A percentile compares a stretch with the other conserved stretches of the same genome.
These are phyloP conservation scores for Lepidurus apus DNA, from an alignment of 1,140 invertebrate genomes.

Conservation along the genomic window DNA sequence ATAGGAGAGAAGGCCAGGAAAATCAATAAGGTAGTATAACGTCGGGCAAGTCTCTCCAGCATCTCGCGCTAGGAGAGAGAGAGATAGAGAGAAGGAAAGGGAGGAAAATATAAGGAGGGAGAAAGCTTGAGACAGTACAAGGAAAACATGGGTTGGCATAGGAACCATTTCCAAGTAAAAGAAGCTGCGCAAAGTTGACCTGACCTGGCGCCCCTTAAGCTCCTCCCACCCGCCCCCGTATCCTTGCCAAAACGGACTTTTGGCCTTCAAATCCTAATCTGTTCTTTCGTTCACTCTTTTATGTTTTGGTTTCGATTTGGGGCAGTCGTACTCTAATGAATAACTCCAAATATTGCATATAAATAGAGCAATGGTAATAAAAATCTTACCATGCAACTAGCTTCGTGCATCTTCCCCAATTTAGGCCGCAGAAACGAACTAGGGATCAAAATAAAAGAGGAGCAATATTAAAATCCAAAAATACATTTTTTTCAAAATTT, in stretches of 20 bases:
- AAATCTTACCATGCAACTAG: conserved; percentile 84
- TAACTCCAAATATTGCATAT: no score
- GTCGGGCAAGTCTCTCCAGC: conserved; percentile 31
- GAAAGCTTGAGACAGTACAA: background rate
- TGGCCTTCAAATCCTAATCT: background rate
- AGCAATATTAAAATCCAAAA: background rate
- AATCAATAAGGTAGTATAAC: conserved; percentile 27
- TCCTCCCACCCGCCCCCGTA: conserved; percentile 27
- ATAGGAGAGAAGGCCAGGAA: background rate
- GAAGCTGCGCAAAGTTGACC: background rate
- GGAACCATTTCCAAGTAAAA: background rate
- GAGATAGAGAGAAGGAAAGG: conserved; percentile 3
- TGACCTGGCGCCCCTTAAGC: conserved; percentile 25
- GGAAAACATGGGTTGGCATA: conserved; percentile 13
- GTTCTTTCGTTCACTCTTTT: background rate
- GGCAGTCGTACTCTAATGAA: background rate
- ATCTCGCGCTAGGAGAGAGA: conserved; percentile 26
- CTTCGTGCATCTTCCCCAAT: conserved; percentile 91
- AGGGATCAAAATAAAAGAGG: conserved; percentile 41
- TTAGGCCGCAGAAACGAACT: conserved; percentile 84
- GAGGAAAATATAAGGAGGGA: background rate
- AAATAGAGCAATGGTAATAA: no score
- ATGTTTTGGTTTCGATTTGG: background rate
- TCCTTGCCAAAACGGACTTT: background rate
- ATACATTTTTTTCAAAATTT: background rate